phyloP scores from a whole-genome alignment of 2,113 vertebrate genomes.

The Phodopus roborovskii region DNA sequence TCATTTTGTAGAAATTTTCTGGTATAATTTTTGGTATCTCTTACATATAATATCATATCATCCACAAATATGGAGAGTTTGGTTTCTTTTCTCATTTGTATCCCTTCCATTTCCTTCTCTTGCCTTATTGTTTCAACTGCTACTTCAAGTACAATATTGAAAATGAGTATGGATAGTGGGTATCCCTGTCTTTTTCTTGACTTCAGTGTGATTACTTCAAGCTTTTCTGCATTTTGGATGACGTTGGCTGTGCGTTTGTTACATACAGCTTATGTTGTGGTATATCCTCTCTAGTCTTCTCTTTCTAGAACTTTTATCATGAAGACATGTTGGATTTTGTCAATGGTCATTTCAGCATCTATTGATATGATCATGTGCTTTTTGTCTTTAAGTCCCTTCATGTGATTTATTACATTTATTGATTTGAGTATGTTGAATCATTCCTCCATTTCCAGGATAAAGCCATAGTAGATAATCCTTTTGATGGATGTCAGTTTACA shows the following conservation, averaged over 20 bases:
- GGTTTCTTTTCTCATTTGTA: background rate
- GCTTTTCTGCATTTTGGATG: background rate
- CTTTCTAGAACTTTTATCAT: background rate
- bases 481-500: background rate
- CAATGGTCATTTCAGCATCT: background rate
- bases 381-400: background rate
- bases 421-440: background rate
- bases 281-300: background rate
- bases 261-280: background rate
- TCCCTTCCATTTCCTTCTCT: background rate
- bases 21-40: background rate
- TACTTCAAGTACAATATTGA: background rate
- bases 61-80: background rate
- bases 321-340: background rate
- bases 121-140: background rate
- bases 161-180: background rate
- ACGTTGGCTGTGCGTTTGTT: background rate
- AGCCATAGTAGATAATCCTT: background rate
- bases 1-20: background rate
- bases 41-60: too few relatives aligned
- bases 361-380: background rate
- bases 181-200: background rate
- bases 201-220: background rate
- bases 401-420: background rate
- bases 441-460: background rate